Base-by-base conservation (phyloP, 1,140 invertebrate genomes). In the Campodea augens region DNA sequence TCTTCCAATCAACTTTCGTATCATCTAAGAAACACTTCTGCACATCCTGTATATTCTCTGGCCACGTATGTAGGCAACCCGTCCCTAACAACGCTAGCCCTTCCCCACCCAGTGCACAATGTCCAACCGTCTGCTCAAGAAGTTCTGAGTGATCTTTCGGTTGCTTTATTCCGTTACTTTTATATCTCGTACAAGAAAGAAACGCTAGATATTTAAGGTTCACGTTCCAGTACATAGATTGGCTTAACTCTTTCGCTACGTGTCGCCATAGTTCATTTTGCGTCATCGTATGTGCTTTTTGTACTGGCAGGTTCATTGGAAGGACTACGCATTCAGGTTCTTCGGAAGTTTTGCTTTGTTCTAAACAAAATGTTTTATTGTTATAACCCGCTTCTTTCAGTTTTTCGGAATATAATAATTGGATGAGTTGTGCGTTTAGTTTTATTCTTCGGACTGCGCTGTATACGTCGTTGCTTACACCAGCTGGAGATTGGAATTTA, bases 21-120 rank as follows among this genome's bases (percentile, higher is more conserved):
- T 58, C 48, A 53, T 78, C 70, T 3, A 70, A 64, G 51, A 80
- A 74, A 41, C 69, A 61, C 2, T 58, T 47, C 19, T 71, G 51
- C 3, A 92, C 71, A 49, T 90, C 72, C 13, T 76, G 65, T 38
- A 91, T 61, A 41, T 58, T 60, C 5, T 70, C 69, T 2, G 90
- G 84, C 89, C 90, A 95, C 1, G 86, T 82, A 59, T 91, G 83
- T 27, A 97, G 69, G 58, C 83, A 89, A 3, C 80, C 86, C 1
- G 82, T 84, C 3, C 89, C 87, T 58, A 93, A 85, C 4, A 95
- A 63, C 3, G 90, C 90, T 32, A 96, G 63, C 4, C 87, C 88
- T 13, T 88, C 89, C 41, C 82, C 81, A 41, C 88, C 89, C 40
- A 93, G 63, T 2, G 89, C 88, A 25, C 81, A 81, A 62, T 93